A percentile compares a stretch with the other conserved stretches of the same genome.
phyloP scores from a whole-genome alignment of 2,797 vertebrate species.

The Botia kubotai region DNA sequence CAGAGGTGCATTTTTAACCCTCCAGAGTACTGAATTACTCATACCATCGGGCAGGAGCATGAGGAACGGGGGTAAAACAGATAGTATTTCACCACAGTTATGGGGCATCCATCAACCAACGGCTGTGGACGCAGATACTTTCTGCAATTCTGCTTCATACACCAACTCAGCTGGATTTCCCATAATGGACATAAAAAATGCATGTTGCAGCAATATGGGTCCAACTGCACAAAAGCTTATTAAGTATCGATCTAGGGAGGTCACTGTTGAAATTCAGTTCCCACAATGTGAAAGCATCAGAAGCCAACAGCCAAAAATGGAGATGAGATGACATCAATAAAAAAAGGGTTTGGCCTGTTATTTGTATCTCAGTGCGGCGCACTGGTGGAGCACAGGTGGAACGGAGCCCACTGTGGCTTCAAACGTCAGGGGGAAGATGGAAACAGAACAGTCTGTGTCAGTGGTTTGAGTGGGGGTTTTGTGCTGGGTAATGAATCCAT shows the following conservation, averaged over 20 bases:
- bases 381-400: conserved; percentile 28
- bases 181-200: conserved; percentile 80
- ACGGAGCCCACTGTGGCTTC: conserved; percentile 38
- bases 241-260: conserved; percentile 81
- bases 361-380: conserved; percentile 44
- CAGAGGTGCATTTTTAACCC: conserved; percentile 49
- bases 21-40: conserved; percentile 69
- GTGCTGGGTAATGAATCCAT: conserved; percentile 16
- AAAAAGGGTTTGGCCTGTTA: conserved; percentile 58
- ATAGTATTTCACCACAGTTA: conserved; percentile 66
- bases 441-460: conserved; percentile 39
- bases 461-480: conserved; percentile 58
- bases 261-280: conserved; percentile 75
- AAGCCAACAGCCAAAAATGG: conserved; percentile 70
- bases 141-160: conserved; percentile 71
- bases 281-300: conserved; percentile 67
- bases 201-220: conserved; percentile 80
- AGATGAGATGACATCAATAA: conserved; percentile 74
- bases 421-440: conserved; percentile 51
- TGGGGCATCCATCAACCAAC: conserved; percentile 72
- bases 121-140: conserved; percentile 66
- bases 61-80: conserved; percentile 47
- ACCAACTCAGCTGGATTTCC: conserved; percentile 81
- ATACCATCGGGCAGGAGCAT: conserved; percentile 69
- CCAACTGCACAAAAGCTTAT: conserved; percentile 80